phyloP scores from a whole-genome alignment of 2,797 vertebrate species.

The Amblyraja radiata region DNA sequence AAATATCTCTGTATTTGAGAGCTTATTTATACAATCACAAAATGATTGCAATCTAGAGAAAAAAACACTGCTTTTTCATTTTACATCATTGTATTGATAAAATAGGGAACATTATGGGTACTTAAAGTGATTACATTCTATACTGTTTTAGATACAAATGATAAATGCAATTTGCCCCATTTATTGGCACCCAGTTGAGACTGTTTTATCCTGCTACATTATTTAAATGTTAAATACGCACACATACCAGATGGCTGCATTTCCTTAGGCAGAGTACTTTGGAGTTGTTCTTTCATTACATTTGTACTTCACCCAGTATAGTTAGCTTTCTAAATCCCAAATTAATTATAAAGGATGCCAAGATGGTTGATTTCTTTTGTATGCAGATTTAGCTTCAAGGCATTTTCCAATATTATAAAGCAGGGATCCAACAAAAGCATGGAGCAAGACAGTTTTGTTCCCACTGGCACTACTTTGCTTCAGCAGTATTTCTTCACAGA shows the following conservation, averaged over 20 bases:
- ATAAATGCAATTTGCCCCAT: neutral
- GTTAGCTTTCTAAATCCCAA: conserved; percentile 24
- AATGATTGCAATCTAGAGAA: neutral
- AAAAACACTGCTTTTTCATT: neutral
- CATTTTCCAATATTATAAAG: conserved; percentile 21
- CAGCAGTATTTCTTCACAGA: conserved; percentile 7
- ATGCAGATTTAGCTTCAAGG: conserved; percentile 24
- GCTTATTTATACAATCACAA: neutral
- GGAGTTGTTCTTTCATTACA: conserved; percentile 26
- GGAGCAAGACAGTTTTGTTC: neutral
- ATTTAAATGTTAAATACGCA: neutral
- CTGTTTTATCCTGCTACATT: neutral
- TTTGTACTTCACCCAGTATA: conserved; percentile 15
- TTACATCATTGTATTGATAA: neutral
- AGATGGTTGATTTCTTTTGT: conserved; percentile 16
- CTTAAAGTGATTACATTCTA: neutral
- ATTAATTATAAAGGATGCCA: conserved; percentile 31
- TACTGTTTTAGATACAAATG: neutral
- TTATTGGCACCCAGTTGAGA: neutral
- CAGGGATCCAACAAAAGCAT: neutral
- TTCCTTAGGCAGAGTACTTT: conserved; percentile 25
- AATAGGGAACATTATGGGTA: conserved; percentile 5
- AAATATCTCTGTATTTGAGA: neutral
- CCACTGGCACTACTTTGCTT: neutral
- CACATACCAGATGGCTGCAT: conserved; percentile 26